Conservation (phyloP, 2,113 vertebrate genomes). For the Eleginops maclovinus region DNA sequence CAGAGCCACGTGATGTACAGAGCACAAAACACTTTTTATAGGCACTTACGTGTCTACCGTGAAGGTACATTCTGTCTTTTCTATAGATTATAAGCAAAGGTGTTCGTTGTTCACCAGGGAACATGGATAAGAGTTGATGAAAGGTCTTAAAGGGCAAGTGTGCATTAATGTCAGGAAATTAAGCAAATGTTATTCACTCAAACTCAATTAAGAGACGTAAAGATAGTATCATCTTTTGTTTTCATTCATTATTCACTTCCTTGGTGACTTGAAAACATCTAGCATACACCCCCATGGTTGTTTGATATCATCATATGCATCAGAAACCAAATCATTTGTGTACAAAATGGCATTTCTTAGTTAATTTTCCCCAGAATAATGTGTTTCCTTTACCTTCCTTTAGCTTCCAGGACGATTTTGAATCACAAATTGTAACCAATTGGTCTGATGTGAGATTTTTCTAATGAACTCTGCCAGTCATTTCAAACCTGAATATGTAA, state of each 20-base stretch:
- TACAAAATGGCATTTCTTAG: neutral
- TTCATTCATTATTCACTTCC: neutral
- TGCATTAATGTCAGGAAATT: neutral
- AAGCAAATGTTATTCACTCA: neutral
- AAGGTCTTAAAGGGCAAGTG: slow-evolving; percentile 18
- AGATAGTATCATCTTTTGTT: neutral
- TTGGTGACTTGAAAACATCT: slow-evolving; percentile 5
- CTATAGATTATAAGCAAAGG: slow-evolving; percentile 8
- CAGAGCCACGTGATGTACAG: neutral
- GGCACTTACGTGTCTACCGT: slow-evolving; percentile 13
- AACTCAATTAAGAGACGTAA: neutral
- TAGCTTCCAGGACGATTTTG: slow-evolving; percentile 6
- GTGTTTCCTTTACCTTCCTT: neutral
- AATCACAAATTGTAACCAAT: neutral
- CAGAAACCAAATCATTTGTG: neutral
- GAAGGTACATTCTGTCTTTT: neutral
- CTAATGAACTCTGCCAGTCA: neutral
- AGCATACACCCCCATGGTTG: neutral
- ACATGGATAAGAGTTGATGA: neutral
- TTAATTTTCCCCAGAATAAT: neutral
- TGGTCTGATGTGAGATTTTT: neutral
- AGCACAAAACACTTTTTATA: slow-evolving; percentile 13
- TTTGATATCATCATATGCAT: slow-evolving; percentile 5
- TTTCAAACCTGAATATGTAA: slow-evolving; percentile 6
- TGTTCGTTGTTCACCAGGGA: slow-evolving; percentile 8